Percentiles rank a stretch among this genome's conserved stretches.
These are phyloP conservation scores for Cylloceria caligata DNA, from an alignment of 2,888 invertebrate species.

Conservation along the genomic window DNA sequence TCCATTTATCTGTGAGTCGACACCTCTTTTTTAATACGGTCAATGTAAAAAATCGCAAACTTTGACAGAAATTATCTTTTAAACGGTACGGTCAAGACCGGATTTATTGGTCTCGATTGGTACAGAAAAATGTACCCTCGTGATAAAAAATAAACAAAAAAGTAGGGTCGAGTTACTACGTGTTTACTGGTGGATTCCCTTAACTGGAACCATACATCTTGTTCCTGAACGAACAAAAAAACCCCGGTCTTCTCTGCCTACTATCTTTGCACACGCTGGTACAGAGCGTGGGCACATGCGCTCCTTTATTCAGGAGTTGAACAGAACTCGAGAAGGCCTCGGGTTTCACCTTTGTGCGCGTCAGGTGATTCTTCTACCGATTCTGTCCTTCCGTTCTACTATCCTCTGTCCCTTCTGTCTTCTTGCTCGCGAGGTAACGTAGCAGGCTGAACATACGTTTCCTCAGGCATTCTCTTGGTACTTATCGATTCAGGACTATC, in stretches of 20 bases:
- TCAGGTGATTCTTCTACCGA: slow-evolving; percentile 58
- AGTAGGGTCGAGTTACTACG: too few relatives aligned
- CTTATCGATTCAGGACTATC: slow-evolving; percentile 22
- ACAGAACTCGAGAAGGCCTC: slow-evolving; percentile 53
- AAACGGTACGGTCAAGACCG: too few relatives aligned
- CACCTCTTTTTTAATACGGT: too few relatives aligned
- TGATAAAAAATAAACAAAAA: too few relatives aligned
- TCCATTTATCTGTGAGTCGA: too few relatives aligned
- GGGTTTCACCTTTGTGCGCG: slow-evolving; percentile 63
- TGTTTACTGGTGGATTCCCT: too few relatives aligned
- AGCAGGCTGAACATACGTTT: slow-evolving; percentile 16
- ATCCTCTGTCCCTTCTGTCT: not conserved
- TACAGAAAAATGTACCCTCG: too few relatives aligned
- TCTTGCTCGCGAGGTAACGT: slow-evolving; percentile 13
- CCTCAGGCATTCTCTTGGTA: slow-evolving; percentile 9
- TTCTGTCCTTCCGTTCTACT: slow-evolving; percentile 40
- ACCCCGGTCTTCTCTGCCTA: slow-evolving; percentile 4
- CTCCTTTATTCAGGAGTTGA: slow-evolving; percentile 60
- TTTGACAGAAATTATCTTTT: too few relatives aligned
- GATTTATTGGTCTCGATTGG: too few relatives aligned
- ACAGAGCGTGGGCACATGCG: slow-evolving; percentile 54
- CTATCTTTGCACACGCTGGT: slow-evolving; percentile 10
- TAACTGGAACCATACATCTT: not conserved
- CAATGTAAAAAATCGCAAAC: too few relatives aligned
- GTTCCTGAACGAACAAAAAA: not conserved